phyloP scores from a whole-genome alignment of 2,113 vertebrate genomes.

The Myodes glareolus region DNA sequence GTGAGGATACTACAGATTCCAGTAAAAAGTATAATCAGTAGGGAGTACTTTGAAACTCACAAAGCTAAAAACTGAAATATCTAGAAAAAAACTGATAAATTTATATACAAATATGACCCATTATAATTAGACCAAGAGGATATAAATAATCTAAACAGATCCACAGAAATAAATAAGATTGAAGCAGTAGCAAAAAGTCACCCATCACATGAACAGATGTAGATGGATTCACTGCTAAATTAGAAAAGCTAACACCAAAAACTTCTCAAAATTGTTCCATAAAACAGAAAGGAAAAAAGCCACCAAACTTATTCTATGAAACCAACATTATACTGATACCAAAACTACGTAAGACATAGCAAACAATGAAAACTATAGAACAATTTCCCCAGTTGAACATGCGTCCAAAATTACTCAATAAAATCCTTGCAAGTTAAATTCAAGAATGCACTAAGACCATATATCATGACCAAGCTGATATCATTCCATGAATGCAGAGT shows the following conservation, averaged over 20 bases:
- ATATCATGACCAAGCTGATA: background rate
- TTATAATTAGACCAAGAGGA: background rate
- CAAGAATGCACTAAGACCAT: background rate
- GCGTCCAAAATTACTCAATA: background rate
- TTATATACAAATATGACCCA: background rate
- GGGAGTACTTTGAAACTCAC: background rate
- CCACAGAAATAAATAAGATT: background rate
- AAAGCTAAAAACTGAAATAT: background rate
- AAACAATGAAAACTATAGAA: background rate
- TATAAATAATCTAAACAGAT: background rate
- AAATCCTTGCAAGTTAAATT: background rate
- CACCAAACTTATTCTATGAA: background rate
- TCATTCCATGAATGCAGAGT: background rate
- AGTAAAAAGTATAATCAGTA: background rate
- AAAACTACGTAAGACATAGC: background rate
- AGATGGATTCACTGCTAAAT: background rate
- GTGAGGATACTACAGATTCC: background rate
- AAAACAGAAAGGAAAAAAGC: background rate
- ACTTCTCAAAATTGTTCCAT: background rate
- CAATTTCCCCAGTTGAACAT: background rate
- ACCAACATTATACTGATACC: background rate
- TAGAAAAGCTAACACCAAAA: background rate
- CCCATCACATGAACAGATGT: background rate
- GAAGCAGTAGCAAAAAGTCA: background rate
- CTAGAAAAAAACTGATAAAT: conserved; percentile 4